Evolutionary conservation across 2,113 vertebrate genomes (phyloP), one percentile per base, ranked within the genome.

Genomic region (Rhabdornis inornatus): DNA sequence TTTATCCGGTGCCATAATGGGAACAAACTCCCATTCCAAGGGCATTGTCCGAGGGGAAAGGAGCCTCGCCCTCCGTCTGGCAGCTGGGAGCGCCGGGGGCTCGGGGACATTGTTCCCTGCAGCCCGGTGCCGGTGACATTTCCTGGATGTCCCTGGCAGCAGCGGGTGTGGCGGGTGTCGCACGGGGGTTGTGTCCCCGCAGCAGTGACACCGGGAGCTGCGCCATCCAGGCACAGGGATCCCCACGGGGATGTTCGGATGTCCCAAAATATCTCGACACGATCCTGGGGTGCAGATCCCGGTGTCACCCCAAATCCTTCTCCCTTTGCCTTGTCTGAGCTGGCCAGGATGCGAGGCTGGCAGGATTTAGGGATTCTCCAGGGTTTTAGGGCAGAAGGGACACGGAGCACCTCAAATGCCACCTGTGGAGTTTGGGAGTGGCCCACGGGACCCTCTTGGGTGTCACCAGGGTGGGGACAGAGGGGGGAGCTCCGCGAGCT

Each of bases 11-110:
- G 86, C 66, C 76, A 49, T 2, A 78, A 87, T 6, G 71, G 92
- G 81, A 59, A 78, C 56, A 47, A 88, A 83, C 35, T 59, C 92
- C 66, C 70, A 9, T 10, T 45, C 63, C 64, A 40, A 44, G 94
- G 78, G 84, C 84, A 85, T 87, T 91, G 96, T 96, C 84, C 56
- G 56, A 8, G 56, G 50, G 79, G 79, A 45, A 89, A 80, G 23
- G 79, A 61, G 76, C 85, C 90, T 87, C 35, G 8, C 70, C 78
- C 89, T 87, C 40, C 31, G 53, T 7, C 95, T 76, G 91, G 85
- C 96, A 79, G 87, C 96, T 49, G 94, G 56, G 90, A 72, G 11
- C 8, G 30, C 84, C 23, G 10, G 30, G 68, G 71, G 39, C 78
- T 69, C 23, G 6, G 75, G 64, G 85, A 37, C 15, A 16, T 57